Conservation (phyloP, 2,888 invertebrate genomes). For the Drosophila pseudotalamancana region DNA sequence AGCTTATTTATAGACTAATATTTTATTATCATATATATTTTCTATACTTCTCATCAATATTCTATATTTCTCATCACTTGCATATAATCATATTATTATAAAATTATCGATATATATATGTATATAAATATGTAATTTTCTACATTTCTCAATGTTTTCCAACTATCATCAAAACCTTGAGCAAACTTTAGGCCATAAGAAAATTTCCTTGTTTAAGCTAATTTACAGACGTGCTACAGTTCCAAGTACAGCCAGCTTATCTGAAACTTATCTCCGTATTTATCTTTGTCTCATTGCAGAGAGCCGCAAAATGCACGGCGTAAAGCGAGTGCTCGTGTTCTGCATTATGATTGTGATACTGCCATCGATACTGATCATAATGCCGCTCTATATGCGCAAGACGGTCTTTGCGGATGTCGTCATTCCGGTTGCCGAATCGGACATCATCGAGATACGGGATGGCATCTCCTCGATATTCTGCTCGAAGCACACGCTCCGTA, state of each 20-base stretch:
- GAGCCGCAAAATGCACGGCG: slow-evolving; percentile 91
- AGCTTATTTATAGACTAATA: too few species aligned
- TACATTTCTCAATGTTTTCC: too few species aligned
- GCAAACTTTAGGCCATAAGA: too few species aligned
- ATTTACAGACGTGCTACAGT: not conserved
- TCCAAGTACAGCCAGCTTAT: slow-evolving; percentile 17
- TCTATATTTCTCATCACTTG: too few species aligned
- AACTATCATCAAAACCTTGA: too few species aligned
- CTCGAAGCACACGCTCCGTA: slow-evolving; percentile 90
- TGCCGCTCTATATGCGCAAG: slow-evolving; percentile 91
- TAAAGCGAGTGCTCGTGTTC: slow-evolving; percentile 90
- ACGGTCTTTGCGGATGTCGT: slow-evolving; percentile 90
- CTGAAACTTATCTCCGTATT: not conserved
- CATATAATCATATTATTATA: too few species aligned
- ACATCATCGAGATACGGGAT: slow-evolving; percentile 92
- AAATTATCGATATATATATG: too few species aligned
- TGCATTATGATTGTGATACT: slow-evolving; percentile 91
- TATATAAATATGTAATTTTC: too few species aligned
- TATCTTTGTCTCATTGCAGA: slow-evolving; percentile 84
- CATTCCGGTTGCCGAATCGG: slow-evolving; percentile 92
- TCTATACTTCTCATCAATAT: too few species aligned
- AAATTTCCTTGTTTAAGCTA: not conserved
- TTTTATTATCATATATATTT: too few species aligned
- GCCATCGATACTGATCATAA: slow-evolving; percentile 90
- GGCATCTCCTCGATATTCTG: slow-evolving; percentile 94